These are phyloP conservation scores for Alces alces DNA, from an alignment of 2,113 vertebrate genomes.

Conservation along the genomic window DNA sequence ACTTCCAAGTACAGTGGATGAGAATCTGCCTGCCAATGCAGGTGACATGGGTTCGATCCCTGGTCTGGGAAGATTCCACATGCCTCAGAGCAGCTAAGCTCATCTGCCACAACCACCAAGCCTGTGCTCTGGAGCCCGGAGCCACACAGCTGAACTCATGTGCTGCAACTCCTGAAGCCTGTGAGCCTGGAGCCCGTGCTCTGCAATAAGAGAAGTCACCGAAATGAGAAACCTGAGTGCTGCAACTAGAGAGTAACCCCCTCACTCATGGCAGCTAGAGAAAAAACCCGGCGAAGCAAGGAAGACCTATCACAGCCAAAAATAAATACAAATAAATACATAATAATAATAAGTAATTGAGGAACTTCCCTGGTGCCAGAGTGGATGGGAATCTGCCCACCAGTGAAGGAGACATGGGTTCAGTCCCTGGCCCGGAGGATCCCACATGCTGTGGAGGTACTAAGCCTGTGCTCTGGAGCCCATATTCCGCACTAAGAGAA, in stretches of 20 bases:
- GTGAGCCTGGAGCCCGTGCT: background rate
- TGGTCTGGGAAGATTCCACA: background rate
- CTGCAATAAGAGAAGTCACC: background rate
- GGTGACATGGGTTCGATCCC: background rate
- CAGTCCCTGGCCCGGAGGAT: background rate
- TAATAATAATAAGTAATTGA: background rate
- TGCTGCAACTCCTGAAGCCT: background rate
- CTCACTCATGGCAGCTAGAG: background rate
- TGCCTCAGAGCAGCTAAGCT: background rate
- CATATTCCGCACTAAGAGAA: background rate
- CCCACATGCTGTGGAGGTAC: background rate
- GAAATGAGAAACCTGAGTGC: background rate
- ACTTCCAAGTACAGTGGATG: background rate
- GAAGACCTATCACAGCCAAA: background rate
- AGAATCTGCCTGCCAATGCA: background rate
- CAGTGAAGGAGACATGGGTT: background rate
- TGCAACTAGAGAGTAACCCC: background rate
- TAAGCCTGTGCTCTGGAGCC: background rate
- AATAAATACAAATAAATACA: background rate
- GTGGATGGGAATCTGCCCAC: background rate
- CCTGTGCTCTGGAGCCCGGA: background rate
- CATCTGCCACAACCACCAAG: rapidly evolving
- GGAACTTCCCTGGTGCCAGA: background rate
- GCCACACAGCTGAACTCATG: background rate
- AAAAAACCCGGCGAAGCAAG: background rate